Conservation (phyloP, 2,888 invertebrate genomes). For the Nephrotoma flavescens region DNA sequence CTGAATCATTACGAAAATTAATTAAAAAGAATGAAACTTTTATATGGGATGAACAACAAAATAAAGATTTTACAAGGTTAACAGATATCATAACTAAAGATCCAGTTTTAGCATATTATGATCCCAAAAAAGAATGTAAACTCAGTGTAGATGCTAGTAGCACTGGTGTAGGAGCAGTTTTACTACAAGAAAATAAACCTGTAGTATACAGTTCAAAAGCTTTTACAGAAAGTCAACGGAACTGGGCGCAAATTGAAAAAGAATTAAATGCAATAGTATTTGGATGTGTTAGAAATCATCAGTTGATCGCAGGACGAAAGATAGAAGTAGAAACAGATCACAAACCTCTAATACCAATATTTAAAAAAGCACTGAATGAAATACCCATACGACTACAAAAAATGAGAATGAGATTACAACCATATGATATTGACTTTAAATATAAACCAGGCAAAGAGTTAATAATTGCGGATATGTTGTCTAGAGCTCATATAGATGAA, state of each 20-base stretch:
- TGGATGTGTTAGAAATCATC: too few species aligned
- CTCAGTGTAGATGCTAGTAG: not conserved
- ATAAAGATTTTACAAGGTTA: slow-evolving; percentile 10
- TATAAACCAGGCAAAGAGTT: slow-evolving; percentile 14
- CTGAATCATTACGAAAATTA: slow-evolving; percentile 8
- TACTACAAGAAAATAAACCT: too few species aligned
- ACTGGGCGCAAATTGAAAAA: slow-evolving; percentile 9
- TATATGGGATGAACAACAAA: slow-evolving; percentile 13
- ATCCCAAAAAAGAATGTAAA: not conserved
- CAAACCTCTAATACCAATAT: too few species aligned
- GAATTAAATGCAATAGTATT: too few species aligned
- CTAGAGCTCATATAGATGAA: too few species aligned
- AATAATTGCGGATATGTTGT: slow-evolving; percentile 13
- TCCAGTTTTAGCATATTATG: slow-evolving; percentile 13
- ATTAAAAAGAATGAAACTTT: too few species aligned
- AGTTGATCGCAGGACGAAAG: too few species aligned
- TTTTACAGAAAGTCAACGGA: slow-evolving; percentile 12
- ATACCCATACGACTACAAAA: too few species aligned
- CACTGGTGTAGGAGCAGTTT: slow-evolving; percentile 13
- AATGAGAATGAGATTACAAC: slow-evolving; percentile 9
- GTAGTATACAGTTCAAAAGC: too few species aligned
- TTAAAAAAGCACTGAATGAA: too few species aligned
- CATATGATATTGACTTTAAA: slow-evolving; percentile 11
- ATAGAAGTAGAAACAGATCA: too few species aligned
- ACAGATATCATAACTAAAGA: not conserved